A percentile compares a stretch with the other conserved stretches of the same genome.
Conservation (phyloP, 2,113 vertebrate species). For the Thunnus thynnus region DNA sequence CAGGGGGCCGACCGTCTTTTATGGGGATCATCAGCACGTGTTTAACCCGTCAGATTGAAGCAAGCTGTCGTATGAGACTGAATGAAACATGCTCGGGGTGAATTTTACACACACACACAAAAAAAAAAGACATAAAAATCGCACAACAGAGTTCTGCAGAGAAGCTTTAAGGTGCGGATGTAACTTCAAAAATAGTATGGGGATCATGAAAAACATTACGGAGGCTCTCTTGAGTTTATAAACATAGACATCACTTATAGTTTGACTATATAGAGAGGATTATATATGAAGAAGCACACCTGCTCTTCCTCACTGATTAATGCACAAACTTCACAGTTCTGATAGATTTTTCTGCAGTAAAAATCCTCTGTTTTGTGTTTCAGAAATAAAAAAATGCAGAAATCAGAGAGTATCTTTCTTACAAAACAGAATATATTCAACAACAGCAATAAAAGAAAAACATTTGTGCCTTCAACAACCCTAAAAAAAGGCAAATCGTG, state of each 20-base stretch:
- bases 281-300: too few relatives aligned
- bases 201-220: neutral
- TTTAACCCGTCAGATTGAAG: conserved; percentile 23
- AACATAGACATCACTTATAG: too few relatives aligned
- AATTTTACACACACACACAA: too few relatives aligned
- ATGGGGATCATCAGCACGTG: conserved; percentile 21
- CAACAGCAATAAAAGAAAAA: neutral
- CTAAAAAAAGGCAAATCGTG: too few relatives aligned
- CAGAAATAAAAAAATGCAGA: neutral
- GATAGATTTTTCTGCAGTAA: too few relatives aligned
- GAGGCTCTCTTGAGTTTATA: neutral
- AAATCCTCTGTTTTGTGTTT: too few relatives aligned
- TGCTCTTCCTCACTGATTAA: too few relatives aligned
- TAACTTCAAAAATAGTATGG: neutral
- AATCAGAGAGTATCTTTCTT: neutral
- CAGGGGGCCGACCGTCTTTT: conserved; percentile 26
- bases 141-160: conserved; percentile 21
- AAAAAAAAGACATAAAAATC: neutral
- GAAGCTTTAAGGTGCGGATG: neutral
- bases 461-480: too few relatives aligned
- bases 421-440: neutral
- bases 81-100: neutral
- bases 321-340: too few relatives aligned
- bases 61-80: neutral
- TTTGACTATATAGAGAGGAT: too few relatives aligned